Percentiles rank a stretch among this genome's conserved stretches.
phyloP scores from a whole-genome alignment of 2,113 vertebrate species.

The Thomomys bottae region DNA sequence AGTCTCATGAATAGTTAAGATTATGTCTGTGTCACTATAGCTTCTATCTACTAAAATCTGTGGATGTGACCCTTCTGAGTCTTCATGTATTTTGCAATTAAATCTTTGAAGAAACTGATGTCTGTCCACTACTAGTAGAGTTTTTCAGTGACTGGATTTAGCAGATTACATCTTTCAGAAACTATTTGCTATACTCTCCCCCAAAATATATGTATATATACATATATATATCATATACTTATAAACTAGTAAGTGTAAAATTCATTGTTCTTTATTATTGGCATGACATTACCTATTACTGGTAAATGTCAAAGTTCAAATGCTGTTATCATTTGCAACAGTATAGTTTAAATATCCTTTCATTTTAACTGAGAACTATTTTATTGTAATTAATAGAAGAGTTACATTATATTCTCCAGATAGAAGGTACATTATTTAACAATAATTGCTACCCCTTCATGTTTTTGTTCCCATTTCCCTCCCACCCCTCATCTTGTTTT shows the following conservation, averaged over 20 bases:
- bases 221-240: neutral
- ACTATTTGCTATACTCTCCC: neutral
- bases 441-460: too few species aligned
- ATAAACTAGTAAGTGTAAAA: too few species aligned
- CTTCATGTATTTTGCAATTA: neutral
- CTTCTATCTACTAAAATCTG: neutral
- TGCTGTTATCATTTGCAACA: neutral
- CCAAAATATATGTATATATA: too few species aligned
- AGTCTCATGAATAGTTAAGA: neutral
- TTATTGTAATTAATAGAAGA: too few species aligned
- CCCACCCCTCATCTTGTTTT: too few species aligned
- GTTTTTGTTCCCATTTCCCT: too few species aligned
- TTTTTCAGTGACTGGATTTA: neutral
- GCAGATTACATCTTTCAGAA: neutral
- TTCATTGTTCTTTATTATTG: neutral
- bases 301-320: neutral
- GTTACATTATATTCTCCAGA: too few species aligned
- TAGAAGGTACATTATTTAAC: too few species aligned
- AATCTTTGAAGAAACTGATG: neutral
- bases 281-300: neutral
- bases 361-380: neutral
- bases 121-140: neutral
- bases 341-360: neutral
- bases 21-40: neutral
- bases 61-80: neutral